Percentiles rank a stretch among this genome's conserved stretches.
Evolutionary conservation across 2,797 vertebrate species (phyloP).

Genomic region (Hippocampus kuda): DNA sequence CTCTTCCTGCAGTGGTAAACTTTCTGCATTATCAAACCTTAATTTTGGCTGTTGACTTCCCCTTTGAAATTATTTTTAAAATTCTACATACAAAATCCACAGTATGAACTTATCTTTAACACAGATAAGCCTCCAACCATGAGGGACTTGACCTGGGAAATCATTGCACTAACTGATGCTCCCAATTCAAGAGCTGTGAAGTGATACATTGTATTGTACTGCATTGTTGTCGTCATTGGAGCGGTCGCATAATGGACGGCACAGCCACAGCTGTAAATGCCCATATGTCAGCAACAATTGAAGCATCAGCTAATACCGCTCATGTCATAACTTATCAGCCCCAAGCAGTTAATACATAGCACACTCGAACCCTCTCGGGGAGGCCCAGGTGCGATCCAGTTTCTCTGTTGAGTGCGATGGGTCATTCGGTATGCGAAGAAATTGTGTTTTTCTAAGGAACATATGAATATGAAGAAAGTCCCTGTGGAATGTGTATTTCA

Average conservation of each 20-base stretch:
- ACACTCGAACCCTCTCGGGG: conserved; percentile 31
- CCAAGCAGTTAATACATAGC: conserved; percentile 25
- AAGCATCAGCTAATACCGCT: conserved; percentile 28
- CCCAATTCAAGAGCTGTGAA: conserved; percentile 4
- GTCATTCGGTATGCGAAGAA: conserved; percentile 13
- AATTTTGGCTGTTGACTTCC: no score
- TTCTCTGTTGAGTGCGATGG: conserved; percentile 33
- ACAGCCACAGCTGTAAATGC: conserved; percentile 34
- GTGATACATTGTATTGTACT: not conserved
- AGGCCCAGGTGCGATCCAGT: conserved; percentile 16
- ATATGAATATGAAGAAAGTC: not conserved
- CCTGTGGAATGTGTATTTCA: not conserved
- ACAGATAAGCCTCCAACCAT: not conserved
- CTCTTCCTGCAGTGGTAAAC: no score
- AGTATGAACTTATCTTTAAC: not conserved
- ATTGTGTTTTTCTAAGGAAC: conserved; percentile 2
- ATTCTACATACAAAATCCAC: not conserved
- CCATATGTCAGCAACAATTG: conserved; percentile 41
- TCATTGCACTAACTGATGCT: not conserved
- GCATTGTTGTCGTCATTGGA: conserved; percentile 15
- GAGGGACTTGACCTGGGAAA: not conserved
- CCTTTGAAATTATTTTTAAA: no score
- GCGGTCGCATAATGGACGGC: conserved; percentile 14
- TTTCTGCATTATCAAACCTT: no score
- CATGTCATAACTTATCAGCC: conserved; percentile 38